Conservation (phyloP, 1,140 invertebrate species). For the Argopecten irradians region DNA sequence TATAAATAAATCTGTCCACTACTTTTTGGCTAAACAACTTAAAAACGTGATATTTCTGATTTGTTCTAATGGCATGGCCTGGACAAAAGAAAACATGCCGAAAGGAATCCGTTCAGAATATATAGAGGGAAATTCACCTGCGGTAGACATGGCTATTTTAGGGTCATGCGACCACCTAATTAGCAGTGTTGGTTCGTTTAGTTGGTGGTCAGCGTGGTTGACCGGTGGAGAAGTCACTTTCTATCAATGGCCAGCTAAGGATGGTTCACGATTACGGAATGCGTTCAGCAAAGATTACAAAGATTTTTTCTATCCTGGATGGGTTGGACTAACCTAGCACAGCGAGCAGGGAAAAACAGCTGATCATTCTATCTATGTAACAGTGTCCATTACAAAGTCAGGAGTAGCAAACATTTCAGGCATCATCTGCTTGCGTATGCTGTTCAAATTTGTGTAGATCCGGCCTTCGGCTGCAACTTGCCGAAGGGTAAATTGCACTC, state of each 20-base stretch:
- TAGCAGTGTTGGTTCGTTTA: conserved; percentile 65
- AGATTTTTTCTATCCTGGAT: conserved; percentile 52
- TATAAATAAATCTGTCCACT: conserved; percentile 49
- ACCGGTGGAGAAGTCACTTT: conserved; percentile 64
- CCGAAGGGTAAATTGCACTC: too few species aligned
- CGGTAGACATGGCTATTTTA: conserved; percentile 64
- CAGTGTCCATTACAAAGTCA: too few species aligned
- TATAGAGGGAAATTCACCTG: conserved; percentile 25
- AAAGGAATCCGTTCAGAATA: conserved; percentile 26
- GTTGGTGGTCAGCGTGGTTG: conserved; percentile 70
- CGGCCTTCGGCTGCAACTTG: too few species aligned
- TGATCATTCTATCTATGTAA: too few species aligned
- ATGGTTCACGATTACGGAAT: conserved; percentile 41
- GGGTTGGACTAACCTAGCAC: conserved; percentile 47
- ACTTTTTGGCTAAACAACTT: conserved; percentile 40
- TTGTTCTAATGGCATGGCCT: conserved; percentile 47
- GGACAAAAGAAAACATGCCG: conserved; percentile 46
- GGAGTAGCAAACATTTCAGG: too few species aligned
- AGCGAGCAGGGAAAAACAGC: too few species aligned
- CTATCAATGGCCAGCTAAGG: conserved; percentile 59
- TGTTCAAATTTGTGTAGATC: too few species aligned
- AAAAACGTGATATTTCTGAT: conserved; percentile 50
- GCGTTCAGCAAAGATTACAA: conserved; percentile 49
- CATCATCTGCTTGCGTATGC: too few species aligned
- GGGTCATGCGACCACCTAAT: conserved; percentile 65